These are phyloP conservation scores for Thaumatotibia leucotreta DNA, from an alignment of 1,140 invertebrate genomes.

Conservation along the genomic window DNA sequence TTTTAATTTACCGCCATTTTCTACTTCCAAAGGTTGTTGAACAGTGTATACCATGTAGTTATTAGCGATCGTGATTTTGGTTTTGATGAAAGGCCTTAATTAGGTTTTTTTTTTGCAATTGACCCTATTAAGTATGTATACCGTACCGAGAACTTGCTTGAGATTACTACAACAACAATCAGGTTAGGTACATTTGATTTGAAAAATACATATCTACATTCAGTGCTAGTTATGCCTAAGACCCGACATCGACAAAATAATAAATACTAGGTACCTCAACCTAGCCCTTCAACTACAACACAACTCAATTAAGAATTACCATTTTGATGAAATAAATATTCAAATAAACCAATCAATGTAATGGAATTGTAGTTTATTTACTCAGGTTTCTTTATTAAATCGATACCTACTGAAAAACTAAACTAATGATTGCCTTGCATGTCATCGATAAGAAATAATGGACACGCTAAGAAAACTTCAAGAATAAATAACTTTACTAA, in stretches of 20 bases:
- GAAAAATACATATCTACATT: too few relatives aligned
- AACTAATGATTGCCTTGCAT: conserved; percentile 10
- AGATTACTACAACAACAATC: too few relatives aligned
- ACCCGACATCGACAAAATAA: neutral
- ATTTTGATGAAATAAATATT: neutral
- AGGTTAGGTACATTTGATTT: too few relatives aligned
- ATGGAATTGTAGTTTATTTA: neutral
- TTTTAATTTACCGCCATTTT: too few relatives aligned
- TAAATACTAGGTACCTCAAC: too few relatives aligned
- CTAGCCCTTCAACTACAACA: neutral
- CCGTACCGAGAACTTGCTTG: too few relatives aligned
- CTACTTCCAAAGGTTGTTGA: too few relatives aligned
- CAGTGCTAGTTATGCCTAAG: neutral
- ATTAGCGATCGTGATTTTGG: too few relatives aligned
- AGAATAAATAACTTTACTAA: conserved; percentile 6
- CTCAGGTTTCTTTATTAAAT: neutral
- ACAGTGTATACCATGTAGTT: too few relatives aligned
- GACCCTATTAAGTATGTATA: too few relatives aligned
- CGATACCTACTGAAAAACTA: conserved; percentile 7
- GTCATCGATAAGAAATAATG: conserved; percentile 10
- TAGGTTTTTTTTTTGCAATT: too few relatives aligned
- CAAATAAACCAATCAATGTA: neutral
- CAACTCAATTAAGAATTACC: neutral
- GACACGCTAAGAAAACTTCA: conserved; percentile 2
- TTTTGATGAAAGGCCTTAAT: too few relatives aligned